Base-by-base conservation (phyloP, 2,797 vertebrate species). In the Scomberomorus guttatus region DNA sequence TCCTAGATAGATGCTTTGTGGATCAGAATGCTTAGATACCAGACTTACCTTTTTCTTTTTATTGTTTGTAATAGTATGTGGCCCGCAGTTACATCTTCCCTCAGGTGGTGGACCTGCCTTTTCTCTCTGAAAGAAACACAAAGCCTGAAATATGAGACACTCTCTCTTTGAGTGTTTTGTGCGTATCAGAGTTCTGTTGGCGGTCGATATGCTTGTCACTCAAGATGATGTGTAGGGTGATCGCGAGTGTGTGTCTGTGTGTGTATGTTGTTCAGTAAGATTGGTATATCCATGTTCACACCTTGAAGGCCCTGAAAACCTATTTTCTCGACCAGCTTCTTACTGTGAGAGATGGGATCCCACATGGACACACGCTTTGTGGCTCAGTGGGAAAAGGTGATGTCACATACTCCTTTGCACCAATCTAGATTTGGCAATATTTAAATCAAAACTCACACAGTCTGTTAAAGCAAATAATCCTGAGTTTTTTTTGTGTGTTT, bases 121-220 rank as follows among this genome's bases (percentile, higher is more conserved):
- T 73, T 63, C 29, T 63, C 55, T 59, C 48, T 55, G 42, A 71
- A 70, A 50, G 65, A 70, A 68, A 56, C 60, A 82, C 77, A 81
- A 74, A 81, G 51, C 29, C 77, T 62, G 86, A 75, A 80, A 87
- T 78, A 52, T 78, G 77, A 90, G 67, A 85, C 63, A 71, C 80
- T 75, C 63, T 62, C 17, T 48, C 24, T 82, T 57, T 55, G 69
- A 83, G 68, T 52, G 58, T 74, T 81, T 71, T 22, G 32, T 65
- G 56, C 51, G 79, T 77, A 78, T 84, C 64, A 54, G 69, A 75
- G 57, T 75, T 79, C 55, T 63, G 72, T 64, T 62, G 55, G 73
- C 39, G 63, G 80, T 83, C 74, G 55, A 82, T 82, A 54, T 52
- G 64, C 79, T 73, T 80, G 76, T 86, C 83, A 79, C 61, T 85